Evolutionary conservation across 1,140 invertebrate genomes (phyloP).

Genomic region (Antheraea pernyi): DNA sequence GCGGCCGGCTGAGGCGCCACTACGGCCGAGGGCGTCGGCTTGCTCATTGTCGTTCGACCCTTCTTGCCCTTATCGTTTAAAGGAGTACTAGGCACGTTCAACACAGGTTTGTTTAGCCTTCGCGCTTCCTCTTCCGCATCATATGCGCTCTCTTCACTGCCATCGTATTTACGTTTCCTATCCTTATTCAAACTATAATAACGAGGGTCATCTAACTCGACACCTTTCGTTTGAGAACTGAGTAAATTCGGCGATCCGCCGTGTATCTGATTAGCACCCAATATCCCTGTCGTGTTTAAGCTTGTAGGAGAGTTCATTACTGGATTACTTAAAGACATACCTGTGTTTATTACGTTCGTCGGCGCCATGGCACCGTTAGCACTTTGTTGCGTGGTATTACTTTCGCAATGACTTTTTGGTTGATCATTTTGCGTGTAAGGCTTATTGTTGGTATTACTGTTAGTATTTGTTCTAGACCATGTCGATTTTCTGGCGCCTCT

Average conservation of each 20-base stretch:
- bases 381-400: slow-evolving; percentile 53
- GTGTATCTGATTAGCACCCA: slow-evolving; percentile 58
- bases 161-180: slow-evolving; percentile 84
- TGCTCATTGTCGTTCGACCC: slow-evolving; percentile 47
- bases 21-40: slow-evolving; percentile 51
- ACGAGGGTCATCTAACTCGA: slow-evolving; percentile 83
- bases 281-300: slow-evolving; percentile 56
- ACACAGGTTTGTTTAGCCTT: slow-evolving; percentile 72
- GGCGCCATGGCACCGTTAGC: slow-evolving; percentile 71
- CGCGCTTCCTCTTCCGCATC: slow-evolving; percentile 82
- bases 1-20: slow-evolving; percentile 63
- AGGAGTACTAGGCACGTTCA: slow-evolving; percentile 79
- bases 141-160: slow-evolving; percentile 82
- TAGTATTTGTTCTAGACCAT: slow-evolving; percentile 80
- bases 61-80: slow-evolving; percentile 70
- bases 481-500: slow-evolving; percentile 83
- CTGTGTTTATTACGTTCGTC: slow-evolving; percentile 49
- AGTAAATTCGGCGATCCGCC: slow-evolving; percentile 60
- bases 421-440: slow-evolving; percentile 61
- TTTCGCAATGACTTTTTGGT: slow-evolving; percentile 56
- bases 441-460: slow-evolving; percentile 63
- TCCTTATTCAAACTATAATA: slow-evolving; percentile 88
- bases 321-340: slow-evolving; percentile 58
- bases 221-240: slow-evolving; percentile 59
- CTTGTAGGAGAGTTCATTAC: slow-evolving; percentile 54